Evolutionary conservation across 2,797 vertebrate species (phyloP).

Genomic region (Basileuterus tristriatus): DNA sequence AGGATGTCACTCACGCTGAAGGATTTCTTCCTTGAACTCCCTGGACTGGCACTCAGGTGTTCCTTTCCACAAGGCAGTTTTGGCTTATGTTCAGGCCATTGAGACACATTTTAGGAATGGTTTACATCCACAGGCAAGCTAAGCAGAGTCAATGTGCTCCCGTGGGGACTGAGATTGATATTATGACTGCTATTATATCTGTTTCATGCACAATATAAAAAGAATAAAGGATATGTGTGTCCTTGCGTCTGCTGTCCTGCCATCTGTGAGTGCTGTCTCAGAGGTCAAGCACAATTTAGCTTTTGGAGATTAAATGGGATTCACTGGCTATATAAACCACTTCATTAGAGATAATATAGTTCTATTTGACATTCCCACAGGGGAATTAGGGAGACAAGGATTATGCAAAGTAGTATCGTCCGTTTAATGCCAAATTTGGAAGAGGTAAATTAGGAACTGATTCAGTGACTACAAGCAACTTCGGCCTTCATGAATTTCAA

Average conservation of each 20-base stretch:
- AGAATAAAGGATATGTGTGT: background rate
- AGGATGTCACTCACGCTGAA: accelerated
- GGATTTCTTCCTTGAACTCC: background rate
- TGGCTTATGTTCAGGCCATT: background rate
- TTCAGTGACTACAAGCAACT: background rate
- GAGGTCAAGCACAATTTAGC: background rate
- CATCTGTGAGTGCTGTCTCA: background rate
- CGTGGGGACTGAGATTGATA: background rate
- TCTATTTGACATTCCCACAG: background rate
- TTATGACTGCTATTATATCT: background rate
- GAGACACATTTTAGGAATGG: background rate
- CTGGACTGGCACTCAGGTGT: background rate
- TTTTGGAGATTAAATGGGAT: background rate
- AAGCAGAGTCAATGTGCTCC: background rate
- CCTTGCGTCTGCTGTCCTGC: background rate
- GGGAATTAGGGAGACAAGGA: background rate
- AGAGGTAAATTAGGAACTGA: background rate
- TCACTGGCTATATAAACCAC: background rate
- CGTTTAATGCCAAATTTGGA: background rate
- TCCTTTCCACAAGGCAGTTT: background rate
- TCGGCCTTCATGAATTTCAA: background rate
- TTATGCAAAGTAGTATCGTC: background rate
- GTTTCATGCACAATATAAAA: background rate
- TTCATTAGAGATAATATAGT: background rate
- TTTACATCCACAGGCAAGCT: background rate